Conservation (phyloP, 2,113 vertebrate species). For the Thunnus maccoyii region DNA sequence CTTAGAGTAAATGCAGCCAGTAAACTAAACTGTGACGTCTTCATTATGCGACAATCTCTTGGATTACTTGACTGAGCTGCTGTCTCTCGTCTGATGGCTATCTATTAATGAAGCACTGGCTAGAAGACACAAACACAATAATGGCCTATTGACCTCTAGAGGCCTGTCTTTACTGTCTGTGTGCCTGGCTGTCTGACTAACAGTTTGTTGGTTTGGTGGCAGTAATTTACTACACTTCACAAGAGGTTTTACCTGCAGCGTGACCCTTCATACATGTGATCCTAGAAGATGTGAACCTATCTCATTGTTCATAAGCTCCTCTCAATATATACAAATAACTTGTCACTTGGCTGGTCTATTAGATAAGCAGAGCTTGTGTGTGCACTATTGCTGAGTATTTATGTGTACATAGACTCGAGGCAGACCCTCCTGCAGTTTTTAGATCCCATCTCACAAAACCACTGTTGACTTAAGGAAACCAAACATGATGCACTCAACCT, state of each 20-base stretch:
- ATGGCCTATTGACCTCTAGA: slow-evolving; percentile 70
- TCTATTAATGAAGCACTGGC: slow-evolving; percentile 67
- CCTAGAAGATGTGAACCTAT: background rate
- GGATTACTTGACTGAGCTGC: slow-evolving; percentile 36
- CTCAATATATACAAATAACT: background rate
- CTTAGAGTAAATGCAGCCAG: background rate
- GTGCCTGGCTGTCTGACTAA: slow-evolving; percentile 1
- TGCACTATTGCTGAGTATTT: slow-evolving; percentile 5
- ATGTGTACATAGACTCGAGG: background rate
- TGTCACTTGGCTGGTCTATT: background rate
- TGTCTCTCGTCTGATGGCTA: slow-evolving; percentile 58
- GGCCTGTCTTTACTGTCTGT: slow-evolving; percentile 13
- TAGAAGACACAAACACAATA: slow-evolving; percentile 62
- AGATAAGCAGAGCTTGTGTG: background rate
- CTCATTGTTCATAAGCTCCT: background rate
- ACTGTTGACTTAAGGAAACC: slow-evolving; percentile 43
- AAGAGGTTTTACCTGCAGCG: too few species aligned
- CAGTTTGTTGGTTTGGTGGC: background rate
- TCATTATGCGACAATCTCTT: slow-evolving; percentile 21
- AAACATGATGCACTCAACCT: slow-evolving; percentile 20
- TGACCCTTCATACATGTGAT: too few species aligned
- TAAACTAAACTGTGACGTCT: slow-evolving; percentile 26
- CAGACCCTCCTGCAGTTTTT: slow-evolving; percentile 22
- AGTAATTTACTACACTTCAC: background rate
- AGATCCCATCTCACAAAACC: slow-evolving; percentile 31